Evolutionary conservation across 2,797 vertebrate species (phyloP), one percentile per base, ranked within the genome.

Genomic region (Amblyraja radiata): DNA sequence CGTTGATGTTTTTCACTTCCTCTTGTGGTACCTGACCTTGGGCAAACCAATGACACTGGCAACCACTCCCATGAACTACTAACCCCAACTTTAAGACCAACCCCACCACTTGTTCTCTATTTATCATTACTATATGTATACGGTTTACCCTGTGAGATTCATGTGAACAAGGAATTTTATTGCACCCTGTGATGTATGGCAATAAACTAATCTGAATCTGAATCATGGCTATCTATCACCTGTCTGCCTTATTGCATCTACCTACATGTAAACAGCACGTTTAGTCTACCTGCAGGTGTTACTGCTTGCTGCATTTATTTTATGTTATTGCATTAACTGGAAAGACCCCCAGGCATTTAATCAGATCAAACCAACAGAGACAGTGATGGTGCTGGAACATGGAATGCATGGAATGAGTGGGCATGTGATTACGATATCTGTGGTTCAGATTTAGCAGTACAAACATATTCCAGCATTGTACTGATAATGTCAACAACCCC

Each of bases 391-490:
- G 90, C 73, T 92, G 90, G 28, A 46, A 76, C 25, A 39, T 74
- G 71, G 90, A 92, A 92, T 92, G 90, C 76, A 39, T 58, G 90
- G 68, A 74, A 92, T 74, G 90, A 92, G 39, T 28, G 68, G 73
- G 13, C 3, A 46, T 71, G 39, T 11, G 21, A 76, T 76, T 68
- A 73, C 91, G 68, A 14, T 46, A 54, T 36, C 58, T n/a, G 71
- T 76, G 74, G 21, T 74, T 92, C 36, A 58, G 36, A 23, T 92
- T 92, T 92, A 54, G 68, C 36, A 54, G 39, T 23, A 54, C 36
- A 58, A 10, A 28, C 23, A 92, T 74, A 54, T 73, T 54, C 71
- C 39, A 76, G 39, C 25, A 1, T 21, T 54, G 36, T 6, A 46
- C 36, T 58, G 90, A 25, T 36, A 74, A 54, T 58, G 73, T 92